Percentiles rank a stretch among this genome's conserved stretches.
These are phyloP conservation scores for Cetonia aurata DNA, from an alignment of 2,888 invertebrate species.

Conservation along the genomic window DNA sequence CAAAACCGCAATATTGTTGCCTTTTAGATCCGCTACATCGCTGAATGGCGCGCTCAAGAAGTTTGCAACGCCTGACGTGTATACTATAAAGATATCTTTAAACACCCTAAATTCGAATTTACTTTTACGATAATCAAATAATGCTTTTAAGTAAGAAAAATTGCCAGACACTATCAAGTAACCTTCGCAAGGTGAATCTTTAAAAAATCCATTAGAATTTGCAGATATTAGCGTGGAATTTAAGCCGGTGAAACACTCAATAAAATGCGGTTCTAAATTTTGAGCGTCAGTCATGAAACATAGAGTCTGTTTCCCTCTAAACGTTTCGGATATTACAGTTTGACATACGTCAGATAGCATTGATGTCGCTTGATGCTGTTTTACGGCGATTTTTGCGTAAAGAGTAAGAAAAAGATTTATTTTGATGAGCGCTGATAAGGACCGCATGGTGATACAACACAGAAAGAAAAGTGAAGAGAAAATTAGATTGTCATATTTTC, in stretches of 20 bases:
- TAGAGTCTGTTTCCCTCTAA: not conserved
- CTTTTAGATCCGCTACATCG: constrained; percentile 6
- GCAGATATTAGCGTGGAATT: not conserved
- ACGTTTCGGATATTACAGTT: not conserved
- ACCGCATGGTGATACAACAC: too few relatives aligned
- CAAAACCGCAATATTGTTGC: constrained; percentile 35
- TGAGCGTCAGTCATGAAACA: not conserved
- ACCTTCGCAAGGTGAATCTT: not conserved
- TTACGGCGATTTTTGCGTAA: too few relatives aligned
- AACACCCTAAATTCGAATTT: constrained; percentile 12
- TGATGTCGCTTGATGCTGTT: too few relatives aligned
- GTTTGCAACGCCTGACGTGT: constrained; percentile 1
- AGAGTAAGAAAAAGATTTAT: too few relatives aligned
- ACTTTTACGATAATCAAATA: constrained; percentile 2
- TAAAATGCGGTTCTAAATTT: not conserved
- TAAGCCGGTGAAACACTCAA: not conserved
- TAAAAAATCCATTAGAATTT: not conserved
- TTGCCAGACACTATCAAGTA: constrained; percentile 12
- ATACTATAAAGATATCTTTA: constrained; percentile 1
- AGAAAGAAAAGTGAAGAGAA: too few relatives aligned
- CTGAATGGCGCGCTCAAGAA: not conserved
- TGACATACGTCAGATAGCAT: not conserved
- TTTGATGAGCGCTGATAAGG: too few relatives aligned
- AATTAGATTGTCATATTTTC: too few relatives aligned
- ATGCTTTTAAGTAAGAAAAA: not conserved